Percentiles rank a stretch among this genome's conserved stretches.
Conservation (phyloP, 2,797 vertebrate species). For the Fundulus diaphanus region DNA sequence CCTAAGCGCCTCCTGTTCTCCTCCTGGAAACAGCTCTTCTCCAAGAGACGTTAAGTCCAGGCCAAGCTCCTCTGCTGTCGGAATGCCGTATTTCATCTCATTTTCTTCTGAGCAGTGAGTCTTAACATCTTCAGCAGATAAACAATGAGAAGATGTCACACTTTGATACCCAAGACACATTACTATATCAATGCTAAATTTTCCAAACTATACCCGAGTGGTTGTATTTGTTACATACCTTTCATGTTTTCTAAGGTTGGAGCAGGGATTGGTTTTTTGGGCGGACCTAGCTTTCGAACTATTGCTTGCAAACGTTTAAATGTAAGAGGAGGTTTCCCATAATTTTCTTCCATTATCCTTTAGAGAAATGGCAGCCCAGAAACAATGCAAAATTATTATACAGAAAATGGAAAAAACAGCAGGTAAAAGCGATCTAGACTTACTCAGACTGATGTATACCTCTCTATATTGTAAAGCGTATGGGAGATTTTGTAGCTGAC, state of each 20-base stretch:
- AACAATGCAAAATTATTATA: not conserved
- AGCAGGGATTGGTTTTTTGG: constrained; percentile 63
- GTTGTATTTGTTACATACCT: constrained; percentile 48
- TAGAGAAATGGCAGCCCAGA: constrained; percentile 7
- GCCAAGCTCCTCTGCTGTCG: constrained; percentile 71
- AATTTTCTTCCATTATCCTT: constrained; percentile 81
- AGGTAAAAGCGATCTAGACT: not conserved
- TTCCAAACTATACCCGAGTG: not conserved
- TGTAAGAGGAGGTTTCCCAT: constrained; percentile 78
- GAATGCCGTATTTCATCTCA: constrained; percentile 59
- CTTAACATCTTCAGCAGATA: constrained; percentile 56
- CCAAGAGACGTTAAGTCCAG: constrained; percentile 48
- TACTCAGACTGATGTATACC: constrained; percentile 50
- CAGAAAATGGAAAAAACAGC: not conserved
- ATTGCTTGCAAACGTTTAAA: constrained; percentile 76
- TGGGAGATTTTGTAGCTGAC: constrained; percentile 79
- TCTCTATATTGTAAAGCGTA: constrained; percentile 78
- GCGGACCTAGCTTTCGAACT: constrained; percentile 65
- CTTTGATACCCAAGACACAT: not conserved
- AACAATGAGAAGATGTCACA: not conserved
- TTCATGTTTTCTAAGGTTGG: constrained; percentile 70
- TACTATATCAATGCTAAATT: not conserved
- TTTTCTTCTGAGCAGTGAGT: constrained; percentile 58
- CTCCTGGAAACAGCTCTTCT: constrained; percentile 75
- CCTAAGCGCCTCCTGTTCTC: constrained; percentile 77